Percentiles rank a stretch among this genome's conserved stretches.
Evolutionary conservation across 1,140 invertebrate species (phyloP).

Genomic region (Liolophura sinensis): DNA sequence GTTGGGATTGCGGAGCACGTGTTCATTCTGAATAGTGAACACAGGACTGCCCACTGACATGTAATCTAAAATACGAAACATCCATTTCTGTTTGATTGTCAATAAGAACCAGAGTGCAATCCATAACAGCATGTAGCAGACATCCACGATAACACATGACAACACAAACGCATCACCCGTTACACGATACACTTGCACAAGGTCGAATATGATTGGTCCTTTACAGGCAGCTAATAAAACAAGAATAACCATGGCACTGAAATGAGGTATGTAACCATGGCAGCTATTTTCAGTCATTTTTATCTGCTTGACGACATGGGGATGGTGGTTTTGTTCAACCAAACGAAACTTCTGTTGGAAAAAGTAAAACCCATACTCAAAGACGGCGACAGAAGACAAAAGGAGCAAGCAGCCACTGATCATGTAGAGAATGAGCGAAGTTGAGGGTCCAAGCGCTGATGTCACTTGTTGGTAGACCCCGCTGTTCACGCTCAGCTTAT

Average conservation of each 20-base stretch:
- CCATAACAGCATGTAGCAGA: conserved; percentile 43
- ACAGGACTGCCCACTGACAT: conserved; percentile 35
- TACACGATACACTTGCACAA: conserved; percentile 34
- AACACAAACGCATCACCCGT: conserved; percentile 34
- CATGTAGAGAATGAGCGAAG: conserved; percentile 31
- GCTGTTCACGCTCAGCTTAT: conserved; percentile 36
- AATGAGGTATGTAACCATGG: conserved; percentile 42
- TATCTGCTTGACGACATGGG: conserved; percentile 27
- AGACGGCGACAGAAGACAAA: conserved; percentile 37
- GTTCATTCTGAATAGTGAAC: conserved; percentile 29
- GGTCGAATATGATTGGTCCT: conserved; percentile 40
- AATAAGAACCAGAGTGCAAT: conserved; percentile 43
- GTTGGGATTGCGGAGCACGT: conserved; percentile 28
- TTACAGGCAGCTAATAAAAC: conserved; percentile 34
- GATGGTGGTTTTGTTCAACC: conserved; percentile 31
- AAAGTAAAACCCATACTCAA: conserved; percentile 41
- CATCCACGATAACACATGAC: conserved; percentile 37
- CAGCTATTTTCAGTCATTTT: conserved; percentile 31
- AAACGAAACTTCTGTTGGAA: conserved; percentile 39
- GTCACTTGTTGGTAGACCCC: conserved; percentile 22
- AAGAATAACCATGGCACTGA: conserved; percentile 35
- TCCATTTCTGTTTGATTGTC: conserved; percentile 46
- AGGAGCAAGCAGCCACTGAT: conserved; percentile 30
- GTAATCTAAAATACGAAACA: conserved; percentile 45
- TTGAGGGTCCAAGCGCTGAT: conserved; percentile 20